Evolutionary conservation across 2,797 vertebrate genomes (phyloP), one percentile per base, ranked within the genome.

Genomic region (Pangasius sanitwongsei): DNA sequence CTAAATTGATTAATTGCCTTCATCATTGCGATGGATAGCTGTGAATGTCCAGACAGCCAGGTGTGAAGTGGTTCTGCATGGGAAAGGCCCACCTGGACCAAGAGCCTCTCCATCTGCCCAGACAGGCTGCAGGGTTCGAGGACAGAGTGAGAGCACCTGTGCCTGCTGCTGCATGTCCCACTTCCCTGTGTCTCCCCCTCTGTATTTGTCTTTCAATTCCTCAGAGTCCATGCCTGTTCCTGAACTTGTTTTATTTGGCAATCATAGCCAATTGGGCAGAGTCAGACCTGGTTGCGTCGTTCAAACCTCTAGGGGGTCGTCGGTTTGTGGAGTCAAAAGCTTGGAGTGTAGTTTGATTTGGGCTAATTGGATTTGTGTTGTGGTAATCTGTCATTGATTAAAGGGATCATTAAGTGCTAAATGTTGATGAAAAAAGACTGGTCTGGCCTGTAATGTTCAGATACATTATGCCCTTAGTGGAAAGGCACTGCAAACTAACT

Each of bases 231-330:
- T 61, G 90, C 34, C 70, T 87, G 48, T 87, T 91, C 87, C 86
- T 85, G 50, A 55, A 70, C 78, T 89, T 94, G 94, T 94, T 96
- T 93, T 88, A 44, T 89, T 95, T 95, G 95, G 94, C 94, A 15
- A 82, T 81, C 50, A 28, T 23, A 89, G 91, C 92, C 92, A 92
- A 91, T 91, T 92, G 92, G 61, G 41, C 80, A 90, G 90, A 90
- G 90, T 92, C 93, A 89, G 67, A 83, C 91, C 87, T 83, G 90
- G 55, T 88, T 87, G 83, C 69, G 55, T 81, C 65, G 48, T 91
- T 89, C 88, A 25, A 69, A 78, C 70, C 63, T 72, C 55, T 50
- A 69, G 44, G 65, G 87, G 61, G 37, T 87, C 86, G 55, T 53
- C 18, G 34, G 41, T 83, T 85, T 53, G n/a, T 57, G 5, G 65